A percentile compares a stretch with the other conserved stretches of the same genome.
Evolutionary conservation across 64 coral and sea anemone species (phyloP).

Genomic region (Montipora foliosa): DNA sequence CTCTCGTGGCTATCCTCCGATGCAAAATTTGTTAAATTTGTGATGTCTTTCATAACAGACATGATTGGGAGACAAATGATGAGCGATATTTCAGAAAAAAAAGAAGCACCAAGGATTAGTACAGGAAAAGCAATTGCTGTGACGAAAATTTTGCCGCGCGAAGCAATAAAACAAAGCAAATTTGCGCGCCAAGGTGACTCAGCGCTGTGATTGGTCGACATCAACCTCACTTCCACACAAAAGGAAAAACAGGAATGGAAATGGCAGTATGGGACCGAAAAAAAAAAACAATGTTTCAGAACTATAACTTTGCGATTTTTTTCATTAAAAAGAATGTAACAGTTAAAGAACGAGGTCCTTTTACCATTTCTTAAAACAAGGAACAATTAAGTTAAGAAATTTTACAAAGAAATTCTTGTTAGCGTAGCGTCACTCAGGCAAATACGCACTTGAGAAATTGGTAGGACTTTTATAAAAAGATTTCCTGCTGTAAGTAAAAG

Average conservation of each 20-base stretch:
- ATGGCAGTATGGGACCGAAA: not conserved
- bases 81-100: not conserved
- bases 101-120: no score
- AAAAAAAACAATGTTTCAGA: not conserved
- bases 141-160: conserved; percentile 65
- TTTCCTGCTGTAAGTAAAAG: no score
- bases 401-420: no score
- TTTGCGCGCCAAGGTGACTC: conserved; percentile 58
- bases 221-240: not conserved
- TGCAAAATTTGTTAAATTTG: conserved; percentile 57
- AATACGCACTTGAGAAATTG: no score
- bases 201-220: conserved; percentile 49
- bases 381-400: no score
- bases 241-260: not conserved
- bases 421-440: no score
- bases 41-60: conserved; percentile 82
- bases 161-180: conserved; percentile 53
- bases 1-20: conserved; percentile 28
- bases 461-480: no score
- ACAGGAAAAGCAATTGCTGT: not conserved
- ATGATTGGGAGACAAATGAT: conserved; percentile 16
- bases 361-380: no score
- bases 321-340: no score
- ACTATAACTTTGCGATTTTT: no score
- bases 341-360: no score